These are phyloP conservation scores for Heterodera carotae DNA, from an alignment of 1,140 invertebrate genomes.

Conservation along the genomic window DNA sequence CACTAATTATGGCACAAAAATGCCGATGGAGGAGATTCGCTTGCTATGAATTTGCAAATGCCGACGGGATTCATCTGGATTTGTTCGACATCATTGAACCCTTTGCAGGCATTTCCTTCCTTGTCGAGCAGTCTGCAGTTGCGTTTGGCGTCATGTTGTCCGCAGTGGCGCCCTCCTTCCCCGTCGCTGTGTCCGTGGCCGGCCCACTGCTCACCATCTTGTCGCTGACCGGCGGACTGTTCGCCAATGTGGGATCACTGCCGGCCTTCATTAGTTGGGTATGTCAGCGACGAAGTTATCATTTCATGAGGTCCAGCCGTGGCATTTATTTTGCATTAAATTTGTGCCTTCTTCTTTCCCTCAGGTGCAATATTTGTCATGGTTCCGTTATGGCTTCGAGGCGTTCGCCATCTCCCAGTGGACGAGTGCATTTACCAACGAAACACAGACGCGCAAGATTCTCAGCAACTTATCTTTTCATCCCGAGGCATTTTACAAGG, in stretches of 20 bases:
- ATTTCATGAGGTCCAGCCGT: too few species aligned
- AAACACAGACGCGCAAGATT: conserved; percentile 19
- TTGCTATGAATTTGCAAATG: too few species aligned
- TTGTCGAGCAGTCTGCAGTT: conserved; percentile 62
- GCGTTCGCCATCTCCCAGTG: conserved; percentile 63
- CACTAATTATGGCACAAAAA: not conserved
- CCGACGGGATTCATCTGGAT: too few species aligned
- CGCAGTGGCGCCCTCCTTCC: conserved; percentile 55
- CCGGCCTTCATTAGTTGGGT: conserved; percentile 58
- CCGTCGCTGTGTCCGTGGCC: conserved; percentile 52
- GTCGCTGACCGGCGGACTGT: conserved; percentile 64
- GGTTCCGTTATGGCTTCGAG: conserved; percentile 65
- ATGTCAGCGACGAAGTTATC: not conserved
- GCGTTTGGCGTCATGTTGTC: conserved; percentile 65
- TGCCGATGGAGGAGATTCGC: too few species aligned
- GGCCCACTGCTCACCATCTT: conserved; percentile 60
- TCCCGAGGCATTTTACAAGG: conserved; percentile 45
- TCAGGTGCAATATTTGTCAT: conserved; percentile 62
- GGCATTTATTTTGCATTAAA: too few species aligned
- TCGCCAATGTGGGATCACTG: conserved; percentile 58
- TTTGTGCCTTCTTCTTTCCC: not conserved
- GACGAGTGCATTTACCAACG: conserved; percentile 26
- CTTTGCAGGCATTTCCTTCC: conserved; percentile 49
- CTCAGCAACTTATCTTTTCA: conserved; percentile 50
- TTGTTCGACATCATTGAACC: too few species aligned